Percentiles rank a stretch among this genome's conserved stretches.
Conservation (phyloP, 2,113 vertebrate genomes). For the Spilogale gracilis region DNA sequence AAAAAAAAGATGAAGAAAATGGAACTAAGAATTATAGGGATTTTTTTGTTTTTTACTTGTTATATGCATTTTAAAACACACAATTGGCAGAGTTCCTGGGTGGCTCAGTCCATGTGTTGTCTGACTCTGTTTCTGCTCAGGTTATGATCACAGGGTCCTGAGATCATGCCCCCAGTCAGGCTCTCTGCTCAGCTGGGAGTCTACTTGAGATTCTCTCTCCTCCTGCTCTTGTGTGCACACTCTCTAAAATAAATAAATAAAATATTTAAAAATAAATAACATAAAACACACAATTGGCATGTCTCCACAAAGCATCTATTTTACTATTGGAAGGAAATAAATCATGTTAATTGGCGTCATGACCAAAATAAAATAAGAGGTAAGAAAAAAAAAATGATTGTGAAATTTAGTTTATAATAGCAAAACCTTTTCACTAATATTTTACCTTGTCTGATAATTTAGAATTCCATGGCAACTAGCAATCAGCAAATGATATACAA, state of each 20-base stretch:
- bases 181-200: neutral
- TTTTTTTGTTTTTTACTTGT: neutral
- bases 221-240: neutral
- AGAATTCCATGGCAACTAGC: neutral
- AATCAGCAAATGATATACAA: conserved; percentile 35
- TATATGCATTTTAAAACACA: conserved; percentile 4
- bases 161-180: neutral
- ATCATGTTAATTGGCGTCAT: neutral
- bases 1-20: conserved; percentile 40
- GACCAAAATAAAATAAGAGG: conserved; percentile 41
- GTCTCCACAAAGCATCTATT: neutral
- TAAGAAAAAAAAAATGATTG: neutral
- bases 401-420: neutral
- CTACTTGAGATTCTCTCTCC: neutral
- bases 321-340: conserved; percentile 29
- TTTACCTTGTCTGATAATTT: neutral
- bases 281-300: neutral
- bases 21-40: conserved; percentile 10
- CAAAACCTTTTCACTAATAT: neutral
- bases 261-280: neutral
- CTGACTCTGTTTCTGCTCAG: neutral
- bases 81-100: neutral
- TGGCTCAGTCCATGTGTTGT: neutral
- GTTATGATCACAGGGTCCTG: neutral
- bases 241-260: neutral